Evolutionary conservation across 2,888 invertebrate genomes (phyloP).

Genomic region (Andrena chrysosceles): DNA sequence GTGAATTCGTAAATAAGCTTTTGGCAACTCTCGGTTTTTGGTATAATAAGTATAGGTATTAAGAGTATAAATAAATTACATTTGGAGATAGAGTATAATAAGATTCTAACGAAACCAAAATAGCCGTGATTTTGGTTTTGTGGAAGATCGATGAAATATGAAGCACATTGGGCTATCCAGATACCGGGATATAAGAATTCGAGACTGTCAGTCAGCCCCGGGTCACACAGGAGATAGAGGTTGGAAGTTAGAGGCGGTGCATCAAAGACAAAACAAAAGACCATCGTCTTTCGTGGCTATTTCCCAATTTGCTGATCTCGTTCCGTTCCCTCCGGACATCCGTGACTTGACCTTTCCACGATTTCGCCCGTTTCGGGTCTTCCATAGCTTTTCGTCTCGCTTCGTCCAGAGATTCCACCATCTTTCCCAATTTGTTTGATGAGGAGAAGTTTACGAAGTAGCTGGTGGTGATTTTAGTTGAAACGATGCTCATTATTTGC

Average conservation of each 20-base stretch:
- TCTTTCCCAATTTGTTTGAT: background rate
- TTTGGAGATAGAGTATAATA: background rate
- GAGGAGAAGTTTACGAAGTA: background rate
- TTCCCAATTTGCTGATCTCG: conserved; percentile 16
- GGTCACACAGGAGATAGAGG: background rate
- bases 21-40: background rate
- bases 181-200: conserved; percentile 70
- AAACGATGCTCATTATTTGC: background rate
- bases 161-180: conserved; percentile 22
- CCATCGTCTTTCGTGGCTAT: conserved; percentile 34
- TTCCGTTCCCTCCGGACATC: conserved; percentile 33
- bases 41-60: background rate
- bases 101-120: background rate
- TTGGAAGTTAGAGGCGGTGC: background rate
- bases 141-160: conserved; percentile 67
- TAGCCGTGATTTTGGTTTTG: background rate
- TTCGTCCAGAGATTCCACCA: conserved; percentile 2
- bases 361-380: conserved; percentile 31
- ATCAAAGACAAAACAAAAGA: conserved; percentile 63
- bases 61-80: background rate
- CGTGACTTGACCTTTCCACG: conserved; percentile 49
- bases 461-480: background rate
- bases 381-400: background rate
- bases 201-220: conserved; percentile 72
- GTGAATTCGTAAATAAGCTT: background rate